Percentiles rank a stretch among this genome's conserved stretches.
These are phyloP conservation scores for Callyntrura guangdongensis DNA, from an alignment of 2,888 invertebrate species.

Conservation along the genomic window DNA sequence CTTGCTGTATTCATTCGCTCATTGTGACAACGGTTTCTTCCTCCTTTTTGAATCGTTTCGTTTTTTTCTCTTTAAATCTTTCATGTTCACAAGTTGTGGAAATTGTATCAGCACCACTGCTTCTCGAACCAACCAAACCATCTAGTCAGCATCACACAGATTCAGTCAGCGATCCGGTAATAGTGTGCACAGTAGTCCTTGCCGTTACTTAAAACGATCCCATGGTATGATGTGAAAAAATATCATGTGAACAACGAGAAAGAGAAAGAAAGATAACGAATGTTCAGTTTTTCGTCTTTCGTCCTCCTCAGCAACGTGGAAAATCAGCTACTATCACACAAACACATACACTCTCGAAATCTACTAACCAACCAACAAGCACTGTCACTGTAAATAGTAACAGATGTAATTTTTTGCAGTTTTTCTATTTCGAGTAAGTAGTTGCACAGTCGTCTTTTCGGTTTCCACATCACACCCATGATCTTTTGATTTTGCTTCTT, in stretches of 20 bases:
- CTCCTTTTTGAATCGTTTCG: slow-evolving; percentile 49
- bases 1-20: slow-evolving; percentile 56
- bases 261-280: slow-evolving; percentile 11
- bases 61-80: slow-evolving; percentile 27
- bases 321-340: neutral
- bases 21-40: slow-evolving; percentile 56
- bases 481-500: slow-evolving; percentile 19
- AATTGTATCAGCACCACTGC: neutral
- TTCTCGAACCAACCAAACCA: neutral
- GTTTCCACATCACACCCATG: slow-evolving; percentile 29
- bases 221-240: slow-evolving; percentile 26
- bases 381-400: slow-evolving; percentile 42
- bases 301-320: neutral
- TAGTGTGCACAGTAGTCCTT: slow-evolving; percentile 1
- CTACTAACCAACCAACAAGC: neutral
- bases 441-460: slow-evolving; percentile 28
- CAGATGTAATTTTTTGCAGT: slow-evolving; percentile 34
- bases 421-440: slow-evolving; percentile 16
- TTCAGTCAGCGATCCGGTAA: too few species aligned
- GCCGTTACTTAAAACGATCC: neutral
- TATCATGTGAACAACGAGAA: neutral
- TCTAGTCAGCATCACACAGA: neutral
- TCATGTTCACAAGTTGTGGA: slow-evolving; percentile 64
- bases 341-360: neutral
- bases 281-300: neutral